Conservation (phyloP, 1,140 invertebrate genomes). For the Drosophila bocki region DNA sequence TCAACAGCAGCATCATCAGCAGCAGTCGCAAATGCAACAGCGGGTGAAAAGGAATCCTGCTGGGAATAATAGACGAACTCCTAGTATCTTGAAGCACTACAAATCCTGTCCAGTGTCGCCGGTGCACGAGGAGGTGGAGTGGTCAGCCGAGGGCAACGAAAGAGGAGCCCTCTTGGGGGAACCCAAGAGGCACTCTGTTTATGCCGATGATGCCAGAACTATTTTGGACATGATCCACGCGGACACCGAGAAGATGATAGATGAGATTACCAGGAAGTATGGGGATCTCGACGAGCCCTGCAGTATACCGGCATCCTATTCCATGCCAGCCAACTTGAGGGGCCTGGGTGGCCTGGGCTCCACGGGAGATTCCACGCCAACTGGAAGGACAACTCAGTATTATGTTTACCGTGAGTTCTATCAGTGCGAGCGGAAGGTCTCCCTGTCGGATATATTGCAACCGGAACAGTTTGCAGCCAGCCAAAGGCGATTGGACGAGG, state of each 20-base stretch:
- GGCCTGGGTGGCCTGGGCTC: slow-evolving; percentile 60
- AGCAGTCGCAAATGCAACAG: slow-evolving; percentile 24
- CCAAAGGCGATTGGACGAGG: slow-evolving; percentile 72
- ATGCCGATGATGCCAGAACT: slow-evolving; percentile 87
- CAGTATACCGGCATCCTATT: slow-evolving; percentile 61
- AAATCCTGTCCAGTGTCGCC: slow-evolving; percentile 89
- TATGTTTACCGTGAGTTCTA: slow-evolving; percentile 88
- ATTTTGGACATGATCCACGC: slow-evolving; percentile 87
- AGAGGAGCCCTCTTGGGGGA: slow-evolving; percentile 53
- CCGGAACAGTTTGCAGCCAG: slow-evolving; percentile 67
- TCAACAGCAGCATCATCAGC: slow-evolving; percentile 8
- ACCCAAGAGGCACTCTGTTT: slow-evolving; percentile 82
- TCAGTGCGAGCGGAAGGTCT: slow-evolving; percentile 80
- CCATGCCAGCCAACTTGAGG: slow-evolving; percentile 67
- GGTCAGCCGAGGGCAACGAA: slow-evolving; percentile 83
- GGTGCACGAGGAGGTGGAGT: slow-evolving; percentile 89
- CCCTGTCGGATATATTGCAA: slow-evolving; percentile 80
- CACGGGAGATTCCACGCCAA: slow-evolving; percentile 65
- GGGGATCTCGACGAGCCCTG: slow-evolving; percentile 86
- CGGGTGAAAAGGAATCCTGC: slow-evolving; percentile 72
- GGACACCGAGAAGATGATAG: slow-evolving; percentile 88
- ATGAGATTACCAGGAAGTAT: slow-evolving; percentile 87
- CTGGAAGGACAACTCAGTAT: slow-evolving; percentile 88
- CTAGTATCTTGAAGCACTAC: slow-evolving; percentile 88
- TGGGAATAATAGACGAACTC: slow-evolving; percentile 84